Evolutionary conservation across 1,140 invertebrate genomes (phyloP).

Genomic region (Varroa destructor): DNA sequence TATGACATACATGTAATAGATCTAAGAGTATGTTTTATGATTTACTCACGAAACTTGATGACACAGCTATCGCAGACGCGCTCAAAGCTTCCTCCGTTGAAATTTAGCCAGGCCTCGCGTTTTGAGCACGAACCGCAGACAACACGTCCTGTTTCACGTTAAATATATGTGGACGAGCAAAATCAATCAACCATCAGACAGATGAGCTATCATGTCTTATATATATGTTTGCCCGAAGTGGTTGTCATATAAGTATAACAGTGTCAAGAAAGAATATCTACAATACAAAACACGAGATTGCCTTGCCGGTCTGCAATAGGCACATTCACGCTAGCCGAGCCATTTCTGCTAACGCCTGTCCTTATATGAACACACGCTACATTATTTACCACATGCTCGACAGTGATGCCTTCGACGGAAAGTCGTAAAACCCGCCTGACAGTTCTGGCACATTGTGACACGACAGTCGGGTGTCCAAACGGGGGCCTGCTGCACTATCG

Average conservation of each 20-base stretch:
- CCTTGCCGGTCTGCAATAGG: too few relatives aligned
- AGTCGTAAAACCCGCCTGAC: conserved; percentile 55
- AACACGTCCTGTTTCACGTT: neutral
- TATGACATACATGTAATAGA: too few relatives aligned
- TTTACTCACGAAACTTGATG: conserved; percentile 4
- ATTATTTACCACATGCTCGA: conserved; percentile 57
- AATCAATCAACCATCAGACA: too few relatives aligned
- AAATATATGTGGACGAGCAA: too few relatives aligned
- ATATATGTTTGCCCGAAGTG: too few relatives aligned
- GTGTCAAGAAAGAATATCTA: too few relatives aligned
- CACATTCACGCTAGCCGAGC: too few relatives aligned
- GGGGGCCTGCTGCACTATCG: conserved; percentile 43
- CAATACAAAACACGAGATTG: too few relatives aligned
- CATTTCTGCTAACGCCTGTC: too few relatives aligned
- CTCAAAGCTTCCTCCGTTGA: conserved; percentile 7
- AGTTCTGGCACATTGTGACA: conserved; percentile 59
- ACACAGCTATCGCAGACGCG: conserved; percentile 19
- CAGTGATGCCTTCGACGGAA: conserved; percentile 61
- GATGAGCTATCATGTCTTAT: too few relatives aligned
- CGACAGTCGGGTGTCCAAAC: conserved; percentile 55
- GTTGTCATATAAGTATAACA: too few relatives aligned
- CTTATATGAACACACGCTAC: conserved; percentile 28
- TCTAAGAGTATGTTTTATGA: too few relatives aligned
- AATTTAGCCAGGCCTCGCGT: conserved; percentile 11
- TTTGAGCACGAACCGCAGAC: conserved; percentile 19